Base-by-base conservation (phyloP, 1,140 invertebrate species). In the Neodiprion virginianus region DNA sequence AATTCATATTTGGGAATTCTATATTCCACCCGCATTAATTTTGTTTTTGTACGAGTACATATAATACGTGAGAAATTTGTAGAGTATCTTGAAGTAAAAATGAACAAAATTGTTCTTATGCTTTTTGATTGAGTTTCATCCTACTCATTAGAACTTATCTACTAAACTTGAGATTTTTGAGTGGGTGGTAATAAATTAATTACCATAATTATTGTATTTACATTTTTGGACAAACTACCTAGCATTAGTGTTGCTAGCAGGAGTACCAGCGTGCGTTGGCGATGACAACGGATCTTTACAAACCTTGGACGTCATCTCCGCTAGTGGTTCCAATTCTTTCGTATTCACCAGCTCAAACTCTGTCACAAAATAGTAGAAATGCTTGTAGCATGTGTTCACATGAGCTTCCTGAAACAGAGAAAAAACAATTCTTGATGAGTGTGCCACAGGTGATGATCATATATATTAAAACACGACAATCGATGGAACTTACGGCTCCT, bases 311-410 rank as follows among this genome's bases (percentile, higher is more conserved):
- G 94, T 94, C 94, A 95, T 94, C 86, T 95, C 94, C 48, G 90
- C 89, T 75, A 98, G 86, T 28, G 97, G 97, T 87, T 98, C 96
- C 74, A 98, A 86, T 86, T 98, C 97, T 85, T 96, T 96, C 28
- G 91, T 85, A 78, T 93, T 94, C 67, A 98, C 93, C 76, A 98
- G 87, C 79, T 96, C 93, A 83, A 97, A 97, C 87, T 98, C 96
- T 53, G 91, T 93, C 11, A 98, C 94, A 89, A 98, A 98, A 86
- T 97, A 98, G 83, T 97, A 98, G 86, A 97, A 98, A 87, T 98
- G 97, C 86, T 98, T 98, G 88, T 98, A 98, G 83, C 97, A 98
- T 2, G 96, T 97, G 87, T 98, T 98, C 0, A 98, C 96, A 84
- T 98, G 97, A 47, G 97, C 96, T 88, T 98, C 97, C 96, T 97